Percentiles rank a stretch among this genome's conserved stretches.
phyloP scores from a whole-genome alignment of 2,888 invertebrate genomes.

The Coelopa pilipes region DNA sequence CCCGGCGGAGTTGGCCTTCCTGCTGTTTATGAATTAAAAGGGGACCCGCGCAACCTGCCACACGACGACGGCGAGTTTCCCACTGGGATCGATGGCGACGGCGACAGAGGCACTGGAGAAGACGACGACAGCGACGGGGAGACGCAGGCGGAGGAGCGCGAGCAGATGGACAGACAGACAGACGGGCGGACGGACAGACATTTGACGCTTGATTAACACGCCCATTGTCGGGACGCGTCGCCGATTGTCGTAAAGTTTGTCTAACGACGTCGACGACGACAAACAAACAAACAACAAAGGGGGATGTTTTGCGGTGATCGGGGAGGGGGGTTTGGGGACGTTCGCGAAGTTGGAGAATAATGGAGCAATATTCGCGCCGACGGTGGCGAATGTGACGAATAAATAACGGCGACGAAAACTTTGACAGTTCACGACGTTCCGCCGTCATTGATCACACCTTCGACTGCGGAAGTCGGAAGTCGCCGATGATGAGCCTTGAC shows the following conservation, averaged over 20 bases:
- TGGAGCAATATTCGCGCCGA: conserved; percentile 9
- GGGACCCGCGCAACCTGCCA: no score
- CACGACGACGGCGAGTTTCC: no score
- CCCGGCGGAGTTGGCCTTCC: no score
- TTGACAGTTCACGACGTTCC: conserved; percentile 10
- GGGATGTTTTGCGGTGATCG: neutral
- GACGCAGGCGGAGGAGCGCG: no score
- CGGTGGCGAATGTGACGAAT: neutral
- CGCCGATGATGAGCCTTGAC: neutral
- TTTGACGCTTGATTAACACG: conserved; percentile 7
- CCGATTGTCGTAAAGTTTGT: no score
- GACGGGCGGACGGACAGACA: neutral
- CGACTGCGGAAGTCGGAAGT: conserved; percentile 14
- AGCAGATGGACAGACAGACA: no score
- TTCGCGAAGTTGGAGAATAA: neutral
- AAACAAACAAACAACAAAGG: no score
- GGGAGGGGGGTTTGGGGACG: neutral
- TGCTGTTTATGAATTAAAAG: no score
- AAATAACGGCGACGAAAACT: conserved; percentile 15
- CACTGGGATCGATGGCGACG: neutral
- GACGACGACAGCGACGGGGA: no score
- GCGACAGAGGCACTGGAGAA: neutral
- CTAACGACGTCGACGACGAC: no score
- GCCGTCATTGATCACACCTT: conserved; percentile 17
- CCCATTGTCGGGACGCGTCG: neutral